A percentile compares a stretch with the other conserved stretches of the same genome.
Conservation (phyloP, 2,888 invertebrate genomes). For the Phasia obesa region DNA sequence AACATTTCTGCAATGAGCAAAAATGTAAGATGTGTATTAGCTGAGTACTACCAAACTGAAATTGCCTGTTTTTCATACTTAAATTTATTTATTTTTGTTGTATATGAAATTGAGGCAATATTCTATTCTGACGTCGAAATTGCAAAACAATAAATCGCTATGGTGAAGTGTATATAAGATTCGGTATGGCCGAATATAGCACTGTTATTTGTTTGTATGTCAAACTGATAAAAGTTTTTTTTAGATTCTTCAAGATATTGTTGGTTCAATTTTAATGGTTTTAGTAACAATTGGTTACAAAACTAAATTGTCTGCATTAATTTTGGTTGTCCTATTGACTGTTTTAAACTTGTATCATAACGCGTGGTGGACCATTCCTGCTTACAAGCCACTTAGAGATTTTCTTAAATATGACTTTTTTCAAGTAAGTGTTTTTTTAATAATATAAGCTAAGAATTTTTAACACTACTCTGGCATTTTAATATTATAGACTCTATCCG, state of each 20-base stretch:
- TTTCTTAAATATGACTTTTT: constrained; percentile 99
- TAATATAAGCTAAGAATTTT: background rate
- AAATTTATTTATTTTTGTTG: no score
- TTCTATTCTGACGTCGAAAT: no score
- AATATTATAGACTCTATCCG: constrained; percentile 95
- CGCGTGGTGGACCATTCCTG: constrained; percentile 98
- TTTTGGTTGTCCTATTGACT: constrained; percentile 94
- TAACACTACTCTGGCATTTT: background rate
- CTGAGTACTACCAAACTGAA: no score
- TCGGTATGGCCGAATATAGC: no score
- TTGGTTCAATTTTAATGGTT: constrained; percentile 97
- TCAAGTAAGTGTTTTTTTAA: constrained; percentile 87
- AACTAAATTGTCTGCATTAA: constrained; percentile 97
- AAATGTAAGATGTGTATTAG: no score
- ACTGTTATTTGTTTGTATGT: constrained; percentile 4
- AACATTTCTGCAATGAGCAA: no score
- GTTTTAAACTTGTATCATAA: constrained; percentile 98
- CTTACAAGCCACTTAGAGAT: constrained; percentile 97
- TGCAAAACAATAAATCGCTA: no score
- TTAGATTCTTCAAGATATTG: constrained; percentile 94
- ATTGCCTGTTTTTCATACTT: no score
- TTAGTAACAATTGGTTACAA: constrained; percentile 98
- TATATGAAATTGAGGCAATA: no score
- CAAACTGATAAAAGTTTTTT: background rate
- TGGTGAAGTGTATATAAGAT: no score